These are phyloP conservation scores for Melanotaenia parkinsoni DNA, from an alignment of 2,797 vertebrate species.

Conservation along the genomic window DNA sequence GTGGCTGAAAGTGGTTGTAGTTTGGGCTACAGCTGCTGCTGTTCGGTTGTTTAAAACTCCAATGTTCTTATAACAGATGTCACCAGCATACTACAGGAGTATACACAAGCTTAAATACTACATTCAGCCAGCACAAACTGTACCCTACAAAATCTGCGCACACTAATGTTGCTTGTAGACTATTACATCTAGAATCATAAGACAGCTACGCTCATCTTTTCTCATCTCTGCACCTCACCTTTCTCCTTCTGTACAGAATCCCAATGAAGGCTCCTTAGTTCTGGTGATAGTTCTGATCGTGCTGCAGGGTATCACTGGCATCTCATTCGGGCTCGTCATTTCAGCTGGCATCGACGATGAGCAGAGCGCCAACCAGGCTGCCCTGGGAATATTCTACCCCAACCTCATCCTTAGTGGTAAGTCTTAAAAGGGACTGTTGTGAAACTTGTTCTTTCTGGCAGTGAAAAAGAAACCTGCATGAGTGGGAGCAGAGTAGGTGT, in stretches of 20 bases:
- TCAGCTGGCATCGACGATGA: slow-evolving; percentile 85
- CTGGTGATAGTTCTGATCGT: slow-evolving; percentile 82
- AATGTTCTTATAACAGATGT: not conserved
- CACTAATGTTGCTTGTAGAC: not conserved
- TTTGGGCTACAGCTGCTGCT: not conserved
- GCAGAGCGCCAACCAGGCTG: slow-evolving; percentile 85
- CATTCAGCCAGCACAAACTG: not conserved
- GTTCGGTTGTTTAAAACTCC: not conserved
- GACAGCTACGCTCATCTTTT: not conserved
- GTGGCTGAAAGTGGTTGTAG: not conserved
- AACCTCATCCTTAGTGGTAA: slow-evolving; percentile 85
- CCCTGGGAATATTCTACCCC: slow-evolving; percentile 86
- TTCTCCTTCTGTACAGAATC: slow-evolving; percentile 67
- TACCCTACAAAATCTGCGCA: not conserved
- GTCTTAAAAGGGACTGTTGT: not conserved
- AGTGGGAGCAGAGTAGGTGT: slow-evolving; percentile 4
- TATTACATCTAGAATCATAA: not conserved
- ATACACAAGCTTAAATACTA: not conserved
- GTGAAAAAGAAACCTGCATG: not conserved
- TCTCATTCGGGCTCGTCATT: slow-evolving; percentile 86
- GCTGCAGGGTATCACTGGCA: slow-evolving; percentile 82
- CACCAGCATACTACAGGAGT: not conserved
- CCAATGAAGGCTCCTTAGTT: slow-evolving; percentile 83
- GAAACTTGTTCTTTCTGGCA: not conserved
- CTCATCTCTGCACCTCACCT: not conserved